phyloP scores from a whole-genome alignment of 2,888 invertebrate genomes.

The Synanthedon formicaeformis region DNA sequence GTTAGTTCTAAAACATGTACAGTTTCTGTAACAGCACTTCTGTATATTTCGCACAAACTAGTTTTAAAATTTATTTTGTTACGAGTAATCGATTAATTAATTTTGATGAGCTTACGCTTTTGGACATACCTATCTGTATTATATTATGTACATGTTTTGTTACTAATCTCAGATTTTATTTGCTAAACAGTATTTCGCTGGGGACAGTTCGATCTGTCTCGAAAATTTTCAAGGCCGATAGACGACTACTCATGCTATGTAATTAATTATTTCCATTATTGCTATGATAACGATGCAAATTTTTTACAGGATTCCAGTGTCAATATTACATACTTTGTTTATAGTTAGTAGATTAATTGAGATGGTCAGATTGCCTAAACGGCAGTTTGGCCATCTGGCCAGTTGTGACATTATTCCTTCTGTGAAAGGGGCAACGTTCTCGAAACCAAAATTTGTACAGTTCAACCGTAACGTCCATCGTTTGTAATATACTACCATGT shows the following conservation, averaged over 20 bases:
- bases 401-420: constrained; percentile 88
- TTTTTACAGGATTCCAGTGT: constrained; percentile 68
- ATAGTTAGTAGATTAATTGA: constrained; percentile 46
- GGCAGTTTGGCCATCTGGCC: constrained; percentile 69
- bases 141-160: constrained; percentile 71
- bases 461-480: constrained; percentile 67
- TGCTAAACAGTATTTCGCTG: constrained; percentile 33
- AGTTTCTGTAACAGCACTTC: constrained; percentile 69
- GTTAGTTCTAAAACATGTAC: constrained; percentile 74
- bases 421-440: constrained; percentile 90
- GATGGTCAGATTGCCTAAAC: constrained; percentile 58
- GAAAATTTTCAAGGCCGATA: constrained; percentile 22
- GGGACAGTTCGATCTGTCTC: constrained; percentile 46
- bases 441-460: constrained; percentile 66
- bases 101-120: constrained; percentile 70
- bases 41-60: constrained; percentile 71
- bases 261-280: constrained; percentile 24
- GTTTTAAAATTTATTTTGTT: constrained; percentile 65
- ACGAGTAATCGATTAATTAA: constrained; percentile 57
- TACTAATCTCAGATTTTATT: constrained; percentile 63
- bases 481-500: constrained; percentile 67
- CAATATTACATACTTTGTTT: constrained; percentile 39
- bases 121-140: constrained; percentile 62
- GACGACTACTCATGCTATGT: constrained; percentile 64
- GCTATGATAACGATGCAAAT: constrained; percentile 61